Conservation (phyloP, 2,888 invertebrate species). For the Pyrochroa serraticornis region DNA sequence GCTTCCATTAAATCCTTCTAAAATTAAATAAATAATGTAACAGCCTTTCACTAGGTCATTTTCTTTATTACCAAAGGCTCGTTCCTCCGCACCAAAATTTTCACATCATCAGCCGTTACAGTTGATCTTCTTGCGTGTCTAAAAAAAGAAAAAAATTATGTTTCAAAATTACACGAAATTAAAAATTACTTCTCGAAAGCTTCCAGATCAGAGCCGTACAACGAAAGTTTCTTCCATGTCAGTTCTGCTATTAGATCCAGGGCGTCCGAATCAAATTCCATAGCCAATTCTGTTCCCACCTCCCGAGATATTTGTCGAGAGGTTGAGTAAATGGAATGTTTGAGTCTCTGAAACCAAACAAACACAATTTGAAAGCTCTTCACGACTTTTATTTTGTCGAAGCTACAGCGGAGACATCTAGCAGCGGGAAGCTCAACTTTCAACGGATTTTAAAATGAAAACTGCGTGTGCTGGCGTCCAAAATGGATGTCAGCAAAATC, state of each 20-base stretch:
- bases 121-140: constrained; percentile 70
- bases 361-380: not conserved
- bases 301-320: constrained; percentile 64
- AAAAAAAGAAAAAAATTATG: constrained; percentile 24
- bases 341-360: constrained; percentile 61
- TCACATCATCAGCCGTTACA: constrained; percentile 69
- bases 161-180: constrained; percentile 1
- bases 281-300: constrained; percentile 59
- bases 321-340: constrained; percentile 63
- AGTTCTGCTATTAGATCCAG: constrained; percentile 67
- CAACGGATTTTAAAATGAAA: not conserved
- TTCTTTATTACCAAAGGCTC: constrained; percentile 63
- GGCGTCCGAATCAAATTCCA: constrained; percentile 62
- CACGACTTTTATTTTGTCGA: not conserved
- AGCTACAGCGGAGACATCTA: not conserved
- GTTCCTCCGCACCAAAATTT: constrained; percentile 66
- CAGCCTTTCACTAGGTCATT: not conserved
- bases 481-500: too few relatives aligned
- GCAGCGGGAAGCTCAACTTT: not conserved
- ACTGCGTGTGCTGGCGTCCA: not conserved
- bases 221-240: constrained; percentile 63
- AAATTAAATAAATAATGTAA: constrained; percentile 21
- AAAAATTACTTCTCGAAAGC: constrained; percentile 67
- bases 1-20: constrained; percentile 43
- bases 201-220: constrained; percentile 67